These are phyloP conservation scores for Bombylius major DNA, from an alignment of 2,888 invertebrate genomes.

Conservation along the genomic window DNA sequence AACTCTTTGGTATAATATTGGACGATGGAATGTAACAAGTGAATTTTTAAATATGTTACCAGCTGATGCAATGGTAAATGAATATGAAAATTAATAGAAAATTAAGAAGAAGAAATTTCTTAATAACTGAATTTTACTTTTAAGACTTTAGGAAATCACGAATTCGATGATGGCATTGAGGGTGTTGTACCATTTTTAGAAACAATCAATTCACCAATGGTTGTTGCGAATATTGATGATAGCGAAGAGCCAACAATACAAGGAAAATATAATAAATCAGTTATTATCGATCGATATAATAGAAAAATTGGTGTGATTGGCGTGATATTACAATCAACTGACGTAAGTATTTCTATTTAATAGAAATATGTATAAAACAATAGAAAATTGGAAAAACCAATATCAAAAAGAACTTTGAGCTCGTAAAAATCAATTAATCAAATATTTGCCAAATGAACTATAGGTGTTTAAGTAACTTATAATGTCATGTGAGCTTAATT, in stretches of 20 bases:
- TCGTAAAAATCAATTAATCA: too few relatives aligned
- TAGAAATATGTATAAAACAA: too few relatives aligned
- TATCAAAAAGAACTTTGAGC: too few relatives aligned
- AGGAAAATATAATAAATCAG: slow-evolving; percentile 49
- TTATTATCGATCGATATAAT: slow-evolving; percentile 47
- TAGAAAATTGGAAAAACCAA: too few relatives aligned
- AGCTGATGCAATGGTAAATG: slow-evolving; percentile 62
- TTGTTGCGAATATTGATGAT: slow-evolving; percentile 66
- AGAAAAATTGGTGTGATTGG: slow-evolving; percentile 68
- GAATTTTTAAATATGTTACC: slow-evolving; percentile 61
- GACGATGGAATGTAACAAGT: slow-evolving; percentile 62
- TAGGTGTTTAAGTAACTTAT: too few relatives aligned
- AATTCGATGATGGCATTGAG: slow-evolving; percentile 64
- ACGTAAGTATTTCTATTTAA: slow-evolving; percentile 36
- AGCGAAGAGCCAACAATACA: slow-evolving; percentile 50
- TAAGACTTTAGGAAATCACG: slow-evolving; percentile 76
- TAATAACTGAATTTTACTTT: slow-evolving; percentile 9
- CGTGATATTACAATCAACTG: slow-evolving; percentile 53
- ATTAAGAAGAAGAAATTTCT: too few relatives aligned
- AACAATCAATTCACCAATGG: slow-evolving; percentile 48
- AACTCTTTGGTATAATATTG: slow-evolving; percentile 67
- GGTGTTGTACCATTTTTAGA: slow-evolving; percentile 61
- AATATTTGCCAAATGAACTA: too few relatives aligned
- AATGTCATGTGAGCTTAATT: too few relatives aligned
- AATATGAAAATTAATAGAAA: not conserved